Evolutionary conservation across 2,888 invertebrate genomes (phyloP), one percentile per base, ranked within the genome.

Genomic region (Ctenicera cuprea): DNA sequence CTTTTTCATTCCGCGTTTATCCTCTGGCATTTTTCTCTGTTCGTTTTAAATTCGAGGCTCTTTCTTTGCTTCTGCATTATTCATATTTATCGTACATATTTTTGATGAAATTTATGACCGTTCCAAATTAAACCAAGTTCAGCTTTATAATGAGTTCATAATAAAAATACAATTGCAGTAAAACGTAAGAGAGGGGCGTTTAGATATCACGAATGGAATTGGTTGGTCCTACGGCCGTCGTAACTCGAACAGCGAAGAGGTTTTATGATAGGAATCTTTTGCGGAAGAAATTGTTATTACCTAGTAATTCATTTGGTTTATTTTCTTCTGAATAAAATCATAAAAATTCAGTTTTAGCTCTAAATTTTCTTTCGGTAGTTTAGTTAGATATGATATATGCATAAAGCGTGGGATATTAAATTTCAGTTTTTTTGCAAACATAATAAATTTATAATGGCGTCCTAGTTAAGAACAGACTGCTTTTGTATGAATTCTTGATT

Each of bases 61-160:
- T 54, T 54, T 54, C 54, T 54, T 54, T n/a, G 14, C 54, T 54
- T 54, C 30, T 54, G 33, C 26, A 30, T 54, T 54, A 54, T 54
- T 26, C 54, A 54, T 54, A 52, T 30, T 54, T 54, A 54, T 54
- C 12, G 54, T 54, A 54, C 14, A 30, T 30, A 54, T 26, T 54
- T 54, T 54, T 54, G 54, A 54, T 54, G 52, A 26, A 52, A 52
- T 52, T 52, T 52, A 52, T 22, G 52, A 52, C 52, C 26, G 11
- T 26, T 52, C 12, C 26, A 52, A 52, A 52, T 52, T 52, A 52
- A 52, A 52, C 26, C 52, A 22, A 52, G 52, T 52, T 52, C 26
- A 26, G 26, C 52, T 52, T 26, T 26, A 52, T 52, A 52, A 52
- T 26, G 52, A 52, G 52, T 52, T 26, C 52, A 26, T 52, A 52